Evolutionary conservation across 2,797 vertebrate species (phyloP).

Genomic region (Enteromius radiatus): DNA sequence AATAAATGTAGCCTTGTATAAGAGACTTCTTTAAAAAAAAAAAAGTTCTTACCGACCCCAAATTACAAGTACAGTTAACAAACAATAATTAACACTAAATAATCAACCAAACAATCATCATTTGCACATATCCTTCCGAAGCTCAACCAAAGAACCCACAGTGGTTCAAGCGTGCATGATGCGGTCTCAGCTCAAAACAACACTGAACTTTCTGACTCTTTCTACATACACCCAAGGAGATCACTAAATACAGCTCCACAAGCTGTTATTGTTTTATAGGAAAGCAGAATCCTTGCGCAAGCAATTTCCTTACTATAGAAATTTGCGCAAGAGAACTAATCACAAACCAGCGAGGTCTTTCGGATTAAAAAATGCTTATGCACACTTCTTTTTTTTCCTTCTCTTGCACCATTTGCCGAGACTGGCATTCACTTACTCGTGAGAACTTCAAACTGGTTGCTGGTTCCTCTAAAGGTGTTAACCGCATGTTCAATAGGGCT

Average conservation of each 20-base stretch:
- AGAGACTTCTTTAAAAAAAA: no score
- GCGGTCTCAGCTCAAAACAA: neutral
- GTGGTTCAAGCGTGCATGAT: constrained; percentile 4
- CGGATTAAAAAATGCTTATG: constrained; percentile 32
- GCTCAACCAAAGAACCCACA: constrained; percentile 26
- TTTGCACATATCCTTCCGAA: neutral
- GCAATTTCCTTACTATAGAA: constrained; percentile 10
- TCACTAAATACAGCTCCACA: neutral
- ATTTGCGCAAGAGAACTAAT: constrained; percentile 12
- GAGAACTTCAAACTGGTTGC: constrained; percentile 62
- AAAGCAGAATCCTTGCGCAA: neutral
- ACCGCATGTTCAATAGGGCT: constrained; percentile 67
- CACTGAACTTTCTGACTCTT: constrained; percentile 7
- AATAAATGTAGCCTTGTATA: neutral
- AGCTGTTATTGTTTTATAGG: neutral
- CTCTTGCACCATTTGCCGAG: constrained; percentile 16
- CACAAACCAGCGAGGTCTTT: constrained; percentile 4
- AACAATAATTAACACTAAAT: no score
- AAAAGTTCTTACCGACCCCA: no score
- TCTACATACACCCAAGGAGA: neutral
- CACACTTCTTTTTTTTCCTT: constrained; percentile 4
- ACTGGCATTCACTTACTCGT: constrained; percentile 53
- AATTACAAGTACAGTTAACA: no score
- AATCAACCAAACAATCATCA: neutral
- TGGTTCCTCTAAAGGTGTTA: constrained; percentile 71